phyloP scores from a whole-genome alignment of 2,888 invertebrate species.

The Drosophila testacea region DNA sequence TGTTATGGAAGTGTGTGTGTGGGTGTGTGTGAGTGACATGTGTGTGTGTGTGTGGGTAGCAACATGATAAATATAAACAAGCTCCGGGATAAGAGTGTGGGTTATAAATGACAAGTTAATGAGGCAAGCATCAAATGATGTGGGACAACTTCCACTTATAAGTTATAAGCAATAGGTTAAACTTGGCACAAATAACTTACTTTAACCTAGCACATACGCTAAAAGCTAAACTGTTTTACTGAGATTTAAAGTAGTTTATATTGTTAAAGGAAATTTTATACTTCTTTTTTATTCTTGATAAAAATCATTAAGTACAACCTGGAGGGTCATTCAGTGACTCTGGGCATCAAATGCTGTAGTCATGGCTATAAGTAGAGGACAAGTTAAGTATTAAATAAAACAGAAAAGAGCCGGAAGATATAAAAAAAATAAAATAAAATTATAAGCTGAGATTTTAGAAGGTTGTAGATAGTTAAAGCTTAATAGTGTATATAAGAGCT shows the following conservation, averaged over 20 bases:
- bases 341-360: neutral
- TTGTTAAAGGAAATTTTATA: neutral
- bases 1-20: slow-evolving; percentile 6
- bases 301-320: neutral
- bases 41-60: slow-evolving; percentile 11
- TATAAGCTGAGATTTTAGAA: neutral
- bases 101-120: slow-evolving; percentile 54
- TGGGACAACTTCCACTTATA: slow-evolving; percentile 11
- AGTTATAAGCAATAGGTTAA: neutral
- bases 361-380: slow-evolving; percentile 1
- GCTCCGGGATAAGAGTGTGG: slow-evolving; percentile 5
- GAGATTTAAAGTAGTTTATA: neutral
- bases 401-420: neutral
- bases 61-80: slow-evolving; percentile 51
- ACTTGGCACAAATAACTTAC: neutral
- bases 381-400: neutral
- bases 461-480: neutral
- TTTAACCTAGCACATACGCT: neutral
- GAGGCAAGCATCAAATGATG: slow-evolving; percentile 31
- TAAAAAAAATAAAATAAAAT: neutral
- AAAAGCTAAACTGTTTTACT: neutral
- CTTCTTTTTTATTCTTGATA: neutral
- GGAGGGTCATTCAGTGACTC: neutral
- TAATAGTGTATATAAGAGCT: too few relatives aligned
- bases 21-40: slow-evolving; percentile 8